Conservation (phyloP, 2,888 invertebrate species). For the Crioceris asparagi region DNA sequence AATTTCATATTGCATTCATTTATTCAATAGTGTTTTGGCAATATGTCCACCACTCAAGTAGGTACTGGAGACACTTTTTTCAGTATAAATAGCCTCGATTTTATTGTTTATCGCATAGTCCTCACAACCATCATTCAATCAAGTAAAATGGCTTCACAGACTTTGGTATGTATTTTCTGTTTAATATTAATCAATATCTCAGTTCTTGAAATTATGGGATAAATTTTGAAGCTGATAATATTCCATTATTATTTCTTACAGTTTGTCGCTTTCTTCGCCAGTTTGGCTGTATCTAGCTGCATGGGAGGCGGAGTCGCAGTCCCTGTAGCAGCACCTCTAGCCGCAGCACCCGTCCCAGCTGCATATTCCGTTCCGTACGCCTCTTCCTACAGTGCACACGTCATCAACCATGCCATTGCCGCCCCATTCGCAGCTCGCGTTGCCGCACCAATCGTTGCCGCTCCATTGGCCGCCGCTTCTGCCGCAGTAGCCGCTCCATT, state of each 20-base stretch:
- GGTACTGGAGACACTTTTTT: neutral
- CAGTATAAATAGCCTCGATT: constrained; percentile 12
- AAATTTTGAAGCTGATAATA: too few species aligned
- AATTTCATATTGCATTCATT: neutral
- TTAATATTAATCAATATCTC: neutral
- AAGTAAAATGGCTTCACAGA: constrained; percentile 15
- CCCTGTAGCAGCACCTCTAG: constrained; percentile 28
- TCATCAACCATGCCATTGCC: constrained; percentile 64
- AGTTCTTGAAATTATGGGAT: neutral
- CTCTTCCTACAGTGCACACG: constrained; percentile 63
- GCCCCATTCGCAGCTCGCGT: constrained; percentile 43
- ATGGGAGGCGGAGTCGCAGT: constrained; percentile 32
- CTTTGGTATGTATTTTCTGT: constrained; percentile 12
- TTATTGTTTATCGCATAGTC: constrained; percentile 10
- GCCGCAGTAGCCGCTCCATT: constrained; percentile 8
- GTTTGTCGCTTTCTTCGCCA: constrained; percentile 20
- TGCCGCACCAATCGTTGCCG: constrained; percentile 15
- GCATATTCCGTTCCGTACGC: constrained; percentile 62
- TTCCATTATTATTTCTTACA: constrained; percentile 10
- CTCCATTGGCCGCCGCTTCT: constrained; percentile 9
- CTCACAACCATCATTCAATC: constrained; percentile 9
- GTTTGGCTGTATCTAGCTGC: constrained; percentile 20
- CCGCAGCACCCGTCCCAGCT: constrained; percentile 38
- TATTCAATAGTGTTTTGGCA: neutral
- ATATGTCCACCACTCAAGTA: neutral